These are phyloP conservation scores for Andricus curvator DNA, from an alignment of 2,888 invertebrate species.

Conservation along the genomic window DNA sequence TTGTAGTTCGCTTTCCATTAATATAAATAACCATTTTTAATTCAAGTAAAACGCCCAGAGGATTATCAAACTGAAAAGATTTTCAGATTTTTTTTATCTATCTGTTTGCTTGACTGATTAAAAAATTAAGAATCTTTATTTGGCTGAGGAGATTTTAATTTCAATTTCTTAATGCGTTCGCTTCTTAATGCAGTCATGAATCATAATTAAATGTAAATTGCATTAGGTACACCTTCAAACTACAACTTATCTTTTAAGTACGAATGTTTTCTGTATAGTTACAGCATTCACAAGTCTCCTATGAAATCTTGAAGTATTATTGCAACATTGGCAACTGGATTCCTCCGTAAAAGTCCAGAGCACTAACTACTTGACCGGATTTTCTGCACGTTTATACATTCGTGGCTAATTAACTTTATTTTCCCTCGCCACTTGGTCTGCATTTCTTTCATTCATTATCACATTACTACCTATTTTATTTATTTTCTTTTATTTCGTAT, in stretches of 20 bases:
- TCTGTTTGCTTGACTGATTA: not conserved
- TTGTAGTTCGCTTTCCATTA: not conserved
- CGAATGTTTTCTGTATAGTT: not conserved
- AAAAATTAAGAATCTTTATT: not conserved
- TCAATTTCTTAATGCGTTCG: not conserved
- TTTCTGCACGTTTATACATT: not conserved
- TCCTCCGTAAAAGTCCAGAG: slow-evolving; percentile 4
- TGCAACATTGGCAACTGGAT: slow-evolving; percentile 17
- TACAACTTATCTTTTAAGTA: not conserved
- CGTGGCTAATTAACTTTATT: slow-evolving; percentile 12
- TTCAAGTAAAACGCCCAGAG: too few relatives aligned
- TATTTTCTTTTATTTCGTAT: not conserved
- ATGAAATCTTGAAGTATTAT: not conserved
- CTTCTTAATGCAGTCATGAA: not conserved
- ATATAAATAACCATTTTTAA: too few relatives aligned
- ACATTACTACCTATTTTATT: not conserved
- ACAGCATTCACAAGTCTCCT: not conserved
- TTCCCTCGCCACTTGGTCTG: not conserved
- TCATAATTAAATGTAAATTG: not conserved
- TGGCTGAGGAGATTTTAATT: not conserved
- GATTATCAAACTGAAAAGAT: too few relatives aligned
- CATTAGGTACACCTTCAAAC: not conserved
- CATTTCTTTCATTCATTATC: not conserved
- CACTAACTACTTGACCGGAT: slow-evolving; percentile 14
- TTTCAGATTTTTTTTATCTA: not conserved